Conservation (phyloP, 2,888 invertebrate genomes). For the Yponomeuta malinellus region DNA sequence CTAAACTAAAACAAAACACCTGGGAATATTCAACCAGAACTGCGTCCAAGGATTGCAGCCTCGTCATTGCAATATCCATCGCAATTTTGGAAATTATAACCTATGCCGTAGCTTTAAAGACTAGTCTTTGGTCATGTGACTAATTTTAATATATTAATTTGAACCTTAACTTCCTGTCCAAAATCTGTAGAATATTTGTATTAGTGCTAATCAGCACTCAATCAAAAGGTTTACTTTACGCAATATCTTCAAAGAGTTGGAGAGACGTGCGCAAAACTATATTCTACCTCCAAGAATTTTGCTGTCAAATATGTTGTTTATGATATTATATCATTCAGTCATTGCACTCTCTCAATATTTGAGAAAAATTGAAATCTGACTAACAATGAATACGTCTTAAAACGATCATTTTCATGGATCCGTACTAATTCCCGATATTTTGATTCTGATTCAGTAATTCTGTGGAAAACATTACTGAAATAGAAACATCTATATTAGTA, state of each 20-base stretch:
- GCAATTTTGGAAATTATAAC: too few species aligned
- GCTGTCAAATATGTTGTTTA: background rate
- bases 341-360: background rate
- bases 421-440: too few species aligned
- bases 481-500: too few species aligned
- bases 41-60: too few species aligned
- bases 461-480: too few species aligned
- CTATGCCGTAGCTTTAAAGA: background rate
- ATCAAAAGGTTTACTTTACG: background rate
- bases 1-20: too few species aligned
- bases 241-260: background rate
- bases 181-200: background rate
- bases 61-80: too few species aligned
- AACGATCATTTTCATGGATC: too few species aligned
- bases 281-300: background rate
- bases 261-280: conserved; percentile 11
- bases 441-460: too few species aligned
- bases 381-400: too few species aligned
- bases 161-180: background rate
- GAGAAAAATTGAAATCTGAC: background rate
- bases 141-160: background rate
- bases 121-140: background rate
- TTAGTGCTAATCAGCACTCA: background rate
- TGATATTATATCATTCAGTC: background rate
- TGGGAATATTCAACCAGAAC: too few species aligned